These are phyloP conservation scores for Sinodicranocentrus sp. DNA, from an alignment of 2,888 invertebrate genomes.

Conservation along the genomic window DNA sequence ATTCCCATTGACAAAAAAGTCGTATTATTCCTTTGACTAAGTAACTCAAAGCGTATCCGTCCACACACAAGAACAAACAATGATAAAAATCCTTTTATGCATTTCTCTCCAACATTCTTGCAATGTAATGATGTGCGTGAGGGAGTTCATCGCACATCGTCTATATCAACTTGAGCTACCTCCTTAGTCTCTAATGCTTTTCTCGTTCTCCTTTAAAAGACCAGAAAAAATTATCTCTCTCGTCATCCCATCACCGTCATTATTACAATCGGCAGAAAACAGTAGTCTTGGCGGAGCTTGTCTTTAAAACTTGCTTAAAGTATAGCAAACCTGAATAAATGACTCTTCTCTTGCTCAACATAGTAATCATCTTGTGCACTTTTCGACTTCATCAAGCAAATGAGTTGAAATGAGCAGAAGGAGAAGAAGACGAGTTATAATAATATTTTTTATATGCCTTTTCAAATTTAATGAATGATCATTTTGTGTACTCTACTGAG, in stretches of 20 bases:
- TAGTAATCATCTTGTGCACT: conserved; percentile 2
- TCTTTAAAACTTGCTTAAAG: conserved; percentile 10
- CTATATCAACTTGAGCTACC: not conserved
- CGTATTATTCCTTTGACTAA: not conserved
- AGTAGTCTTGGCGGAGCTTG: not conserved
- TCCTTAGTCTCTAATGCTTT: not conserved
- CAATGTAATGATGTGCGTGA: too few relatives aligned
- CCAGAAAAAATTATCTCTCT: conserved; percentile 10
- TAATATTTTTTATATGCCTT: too few relatives aligned
- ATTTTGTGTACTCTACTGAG: not conserved
- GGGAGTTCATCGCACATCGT: too few relatives aligned
- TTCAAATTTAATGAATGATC: too few relatives aligned
- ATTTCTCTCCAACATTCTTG: too few relatives aligned
- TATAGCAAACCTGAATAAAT: too few relatives aligned
- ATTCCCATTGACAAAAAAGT: not conserved
- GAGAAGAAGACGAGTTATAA: too few relatives aligned
- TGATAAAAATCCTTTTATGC: too few relatives aligned
- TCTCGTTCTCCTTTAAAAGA: not conserved
- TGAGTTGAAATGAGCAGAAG: not conserved
- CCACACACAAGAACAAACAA: conserved; percentile 6
- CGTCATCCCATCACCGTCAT: conserved; percentile 16
- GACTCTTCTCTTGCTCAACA: too few relatives aligned
- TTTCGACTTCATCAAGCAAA: conserved; percentile 32
- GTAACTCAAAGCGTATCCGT: conserved; percentile 8
- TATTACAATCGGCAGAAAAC: not conserved